These are phyloP conservation scores for Baryphthengus martii DNA, from an alignment of 2,113 vertebrate species.

Conservation along the genomic window DNA sequence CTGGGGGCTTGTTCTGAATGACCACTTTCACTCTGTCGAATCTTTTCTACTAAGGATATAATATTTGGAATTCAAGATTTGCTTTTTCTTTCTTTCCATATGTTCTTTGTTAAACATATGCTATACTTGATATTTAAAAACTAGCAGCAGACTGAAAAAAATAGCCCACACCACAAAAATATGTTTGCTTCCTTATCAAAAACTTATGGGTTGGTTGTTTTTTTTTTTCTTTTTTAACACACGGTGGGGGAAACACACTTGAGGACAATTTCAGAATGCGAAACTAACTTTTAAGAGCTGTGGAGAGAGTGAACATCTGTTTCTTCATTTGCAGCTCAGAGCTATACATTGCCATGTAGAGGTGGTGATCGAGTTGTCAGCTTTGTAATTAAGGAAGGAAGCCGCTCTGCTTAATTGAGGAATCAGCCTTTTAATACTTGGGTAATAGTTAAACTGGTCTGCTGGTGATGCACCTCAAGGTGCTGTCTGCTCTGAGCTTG, in stretches of 20 bases:
- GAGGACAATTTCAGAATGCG: constrained; percentile 9
- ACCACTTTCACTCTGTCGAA: constrained; percentile 4
- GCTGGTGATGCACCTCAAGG: not conserved
- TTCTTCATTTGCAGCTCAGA: not conserved
- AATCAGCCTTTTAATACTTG: not conserved
- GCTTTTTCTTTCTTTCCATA: constrained; percentile 72
- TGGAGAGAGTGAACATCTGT: constrained; percentile 28
- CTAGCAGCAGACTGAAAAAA: constrained; percentile 51
- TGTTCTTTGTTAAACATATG: constrained; percentile 74
- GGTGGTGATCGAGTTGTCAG: not conserved
- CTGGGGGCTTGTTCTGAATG: not conserved
- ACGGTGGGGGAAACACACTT: not conserved
- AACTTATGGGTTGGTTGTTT: constrained; percentile 36
- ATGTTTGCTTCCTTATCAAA: constrained; percentile 72
- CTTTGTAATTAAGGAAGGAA: not conserved
- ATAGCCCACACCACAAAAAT: constrained; percentile 62
- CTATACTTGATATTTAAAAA: constrained; percentile 73
- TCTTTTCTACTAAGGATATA: constrained; percentile 39
- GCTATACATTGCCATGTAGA: not conserved
- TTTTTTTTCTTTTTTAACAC: not conserved
- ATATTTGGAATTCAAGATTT: constrained; percentile 65
- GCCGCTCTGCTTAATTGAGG: not conserved
- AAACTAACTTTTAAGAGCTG: constrained; percentile 21
- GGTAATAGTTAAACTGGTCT: not conserved
- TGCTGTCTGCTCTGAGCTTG: not conserved